A percentile compares a stretch with the other conserved stretches of the same genome.
These are phyloP conservation scores for Takifugu ocellatus DNA, from an alignment of 2,797 vertebrate species.

Conservation along the genomic window DNA sequence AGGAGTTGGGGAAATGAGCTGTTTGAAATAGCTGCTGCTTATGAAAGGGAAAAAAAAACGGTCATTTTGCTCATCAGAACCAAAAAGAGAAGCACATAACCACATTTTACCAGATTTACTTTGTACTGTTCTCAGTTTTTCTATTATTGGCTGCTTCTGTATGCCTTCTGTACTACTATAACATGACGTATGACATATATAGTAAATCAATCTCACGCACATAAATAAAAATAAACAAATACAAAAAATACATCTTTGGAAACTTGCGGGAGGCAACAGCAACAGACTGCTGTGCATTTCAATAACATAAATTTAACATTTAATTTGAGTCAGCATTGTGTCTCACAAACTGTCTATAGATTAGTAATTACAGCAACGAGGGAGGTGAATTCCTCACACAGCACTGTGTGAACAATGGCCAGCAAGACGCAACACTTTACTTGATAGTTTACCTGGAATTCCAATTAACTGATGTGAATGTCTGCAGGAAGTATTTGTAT, in stretches of 20 bases:
- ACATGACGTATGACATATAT: not conserved
- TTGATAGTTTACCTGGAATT: conserved; percentile 60
- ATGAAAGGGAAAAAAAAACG: conserved; percentile 23
- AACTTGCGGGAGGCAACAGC: not conserved
- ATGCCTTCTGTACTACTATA: not conserved
- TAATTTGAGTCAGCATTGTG: conserved; percentile 25
- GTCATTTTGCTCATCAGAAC: conserved; percentile 22
- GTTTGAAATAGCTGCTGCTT: conserved; percentile 5
- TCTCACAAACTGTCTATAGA: conserved; percentile 50
- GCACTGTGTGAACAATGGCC: conserved; percentile 56
- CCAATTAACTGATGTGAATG: conserved; percentile 64
- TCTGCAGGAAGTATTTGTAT: conserved; percentile 52
- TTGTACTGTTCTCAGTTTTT: conserved; percentile 19
- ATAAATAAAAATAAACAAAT: conserved; percentile 1
- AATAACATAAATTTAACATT: not conserved
- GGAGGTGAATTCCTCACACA: conserved; percentile 54
- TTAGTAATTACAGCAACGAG: conserved; percentile 58
- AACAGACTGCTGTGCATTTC: conserved; percentile 1
- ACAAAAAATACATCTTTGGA: not conserved
- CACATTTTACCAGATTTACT: conserved; percentile 14
- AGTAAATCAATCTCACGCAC: conserved; percentile 10
- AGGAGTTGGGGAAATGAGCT: conserved; percentile 41
- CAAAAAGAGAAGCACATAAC: conserved; percentile 8
- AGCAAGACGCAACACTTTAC: conserved; percentile 47
- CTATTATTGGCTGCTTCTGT: conserved; percentile 25